Conservation (phyloP, 2,888 invertebrate species). For the Leptinotarsa juncta region DNA sequence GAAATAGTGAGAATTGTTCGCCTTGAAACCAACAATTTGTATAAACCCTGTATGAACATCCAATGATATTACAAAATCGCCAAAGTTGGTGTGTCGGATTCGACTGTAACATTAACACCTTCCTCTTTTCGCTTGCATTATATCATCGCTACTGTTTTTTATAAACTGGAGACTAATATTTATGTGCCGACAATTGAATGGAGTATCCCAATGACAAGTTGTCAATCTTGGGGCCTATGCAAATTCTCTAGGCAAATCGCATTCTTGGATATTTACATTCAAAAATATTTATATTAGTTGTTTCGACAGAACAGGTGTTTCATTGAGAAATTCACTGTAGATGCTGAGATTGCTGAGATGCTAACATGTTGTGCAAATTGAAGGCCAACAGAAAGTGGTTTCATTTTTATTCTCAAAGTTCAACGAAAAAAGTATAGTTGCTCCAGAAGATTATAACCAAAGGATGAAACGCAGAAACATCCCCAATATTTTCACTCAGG, state of each 20-base stretch:
- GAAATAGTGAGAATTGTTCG: too few species aligned
- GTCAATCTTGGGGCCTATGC: not conserved
- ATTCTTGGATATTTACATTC: constrained; percentile 6
- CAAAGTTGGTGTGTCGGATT: not conserved
- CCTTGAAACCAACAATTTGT: not conserved
- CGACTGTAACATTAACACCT: not conserved
- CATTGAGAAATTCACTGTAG: not conserved
- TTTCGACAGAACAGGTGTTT: constrained; percentile 12
- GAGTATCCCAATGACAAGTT: not conserved
- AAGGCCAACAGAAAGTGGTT: too few species aligned
- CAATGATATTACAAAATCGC: constrained; percentile 1
- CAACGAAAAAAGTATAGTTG: too few species aligned
- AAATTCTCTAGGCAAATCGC: constrained; percentile 14
- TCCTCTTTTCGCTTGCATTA: constrained; percentile 5
- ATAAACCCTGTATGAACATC: not conserved
- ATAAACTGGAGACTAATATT: not conserved
- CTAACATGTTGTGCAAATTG: not conserved
- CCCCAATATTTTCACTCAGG: too few species aligned
- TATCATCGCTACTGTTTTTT: not conserved
- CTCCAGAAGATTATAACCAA: too few species aligned
- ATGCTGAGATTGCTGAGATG: not conserved
- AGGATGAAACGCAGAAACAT: too few species aligned
- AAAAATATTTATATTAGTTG: not conserved
- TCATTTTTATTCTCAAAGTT: too few species aligned
- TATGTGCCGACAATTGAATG: constrained; percentile 7